Percentiles rank a stretch among this genome's conserved stretches.
Evolutionary conservation across 2,113 vertebrate species (phyloP).

Genomic region (human): GRCh38 chr2:175275001-175275500

Average conservation of each 20-base stretch:
- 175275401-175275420: slow-evolving; percentile 58
- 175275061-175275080: not conserved
- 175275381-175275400: slow-evolving; percentile 43
- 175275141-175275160: not conserved
- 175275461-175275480: not conserved
- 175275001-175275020: not conserved
- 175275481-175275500: not conserved
- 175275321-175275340: slow-evolving; percentile 47
- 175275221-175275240: not conserved
- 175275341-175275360: slow-evolving; percentile 51
- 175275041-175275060: not conserved
- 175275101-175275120: slow-evolving; percentile 40
- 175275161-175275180: slow-evolving; percentile 38
- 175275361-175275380: not conserved
- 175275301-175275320: slow-evolving; percentile 38
- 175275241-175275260: slow-evolving; percentile 53
- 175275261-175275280: slow-evolving; percentile 48
- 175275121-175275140: slow-evolving; percentile 26
- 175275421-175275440: slow-evolving; percentile 34
- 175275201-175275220: not conserved
- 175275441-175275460: not conserved
- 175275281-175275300: slow-evolving; percentile 33
- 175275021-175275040: not conserved
- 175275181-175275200: slow-evolving; percentile 31
- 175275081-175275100: slow-evolving; percentile 25